Evolutionary conservation across 2,888 invertebrate genomes (phyloP).

Genomic region (Thera britannica): DNA sequence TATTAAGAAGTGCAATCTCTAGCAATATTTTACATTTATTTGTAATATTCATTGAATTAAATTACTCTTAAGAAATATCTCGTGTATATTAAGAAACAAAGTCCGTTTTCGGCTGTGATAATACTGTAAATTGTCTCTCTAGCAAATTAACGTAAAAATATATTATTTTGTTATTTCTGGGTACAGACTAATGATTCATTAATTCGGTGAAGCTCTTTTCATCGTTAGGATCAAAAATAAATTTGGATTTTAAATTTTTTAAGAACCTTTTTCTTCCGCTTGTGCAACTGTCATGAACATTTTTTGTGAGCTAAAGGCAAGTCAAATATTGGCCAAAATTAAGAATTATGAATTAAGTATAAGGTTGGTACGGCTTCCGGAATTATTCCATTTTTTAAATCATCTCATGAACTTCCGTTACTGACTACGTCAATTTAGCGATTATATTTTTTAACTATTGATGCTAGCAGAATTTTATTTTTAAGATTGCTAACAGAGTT

Average conservation of each 20-base stretch:
- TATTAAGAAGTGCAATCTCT: background rate
- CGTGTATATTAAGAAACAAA: conserved; percentile 44
- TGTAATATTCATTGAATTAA: conserved; percentile 4
- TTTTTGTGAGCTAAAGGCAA: too few relatives aligned
- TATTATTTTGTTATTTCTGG: background rate
- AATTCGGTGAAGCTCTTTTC: background rate
- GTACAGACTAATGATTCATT: background rate
- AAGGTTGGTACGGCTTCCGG: too few relatives aligned
- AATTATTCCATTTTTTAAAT: too few relatives aligned
- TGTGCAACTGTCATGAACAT: too few relatives aligned
- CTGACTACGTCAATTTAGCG: background rate
- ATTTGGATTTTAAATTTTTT: too few relatives aligned
- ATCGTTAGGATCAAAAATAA: background rate
- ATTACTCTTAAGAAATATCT: conserved; percentile 28
- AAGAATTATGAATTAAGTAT: too few relatives aligned
- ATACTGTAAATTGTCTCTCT: conserved; percentile 37
- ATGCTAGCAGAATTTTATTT: conserved; percentile 12
- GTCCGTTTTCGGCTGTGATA: conserved; percentile 48
- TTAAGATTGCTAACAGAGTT: conserved; percentile 14
- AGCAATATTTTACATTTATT: background rate
- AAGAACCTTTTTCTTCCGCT: too few relatives aligned
- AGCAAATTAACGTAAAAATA: conserved; percentile 9
- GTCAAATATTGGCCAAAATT: too few relatives aligned
- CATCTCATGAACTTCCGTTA: too few relatives aligned
- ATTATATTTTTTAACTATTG: conserved; percentile 8